Evolutionary conservation across 2,113 vertebrate genomes (phyloP).

Genomic region (Larimichthys polyactis): DNA sequence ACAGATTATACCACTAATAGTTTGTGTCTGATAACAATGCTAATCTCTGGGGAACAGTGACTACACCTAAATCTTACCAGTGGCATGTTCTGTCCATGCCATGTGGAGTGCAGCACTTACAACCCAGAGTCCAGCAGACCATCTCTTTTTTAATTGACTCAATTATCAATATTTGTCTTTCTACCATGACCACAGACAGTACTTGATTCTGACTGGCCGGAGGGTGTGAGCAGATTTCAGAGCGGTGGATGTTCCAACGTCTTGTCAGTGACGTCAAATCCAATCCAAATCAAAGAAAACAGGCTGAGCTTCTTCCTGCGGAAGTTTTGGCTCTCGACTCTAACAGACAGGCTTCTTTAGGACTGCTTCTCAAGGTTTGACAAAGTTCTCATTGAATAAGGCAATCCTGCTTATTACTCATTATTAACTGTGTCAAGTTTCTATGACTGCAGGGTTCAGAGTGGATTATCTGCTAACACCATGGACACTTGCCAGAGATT

Average conservation of each 20-base stretch:
- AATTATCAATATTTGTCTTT: neutral
- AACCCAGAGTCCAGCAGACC: neutral
- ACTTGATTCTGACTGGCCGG: neutral
- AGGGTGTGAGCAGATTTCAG: neutral
- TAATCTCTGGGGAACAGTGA: too few species aligned
- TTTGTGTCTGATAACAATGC: too few species aligned
- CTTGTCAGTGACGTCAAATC: neutral
- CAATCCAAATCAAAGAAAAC: neutral
- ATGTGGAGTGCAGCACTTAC: neutral
- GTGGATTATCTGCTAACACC: conserved; percentile 30
- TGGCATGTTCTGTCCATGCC: neutral
- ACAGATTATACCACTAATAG: too few species aligned
- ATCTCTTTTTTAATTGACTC: too few species aligned
- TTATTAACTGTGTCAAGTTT: conserved; percentile 33
- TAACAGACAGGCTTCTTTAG: neutral
- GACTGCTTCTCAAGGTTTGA: neutral
- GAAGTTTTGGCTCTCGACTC: neutral
- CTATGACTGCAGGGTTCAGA: neutral
- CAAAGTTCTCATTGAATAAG: neutral
- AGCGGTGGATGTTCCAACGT: neutral
- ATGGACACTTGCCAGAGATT: conserved; percentile 32
- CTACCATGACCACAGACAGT: neutral
- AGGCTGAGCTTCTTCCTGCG: neutral
- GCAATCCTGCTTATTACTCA: neutral
- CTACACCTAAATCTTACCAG: neutral